These are phyloP conservation scores for Bergia sp. DNA, from an alignment of 92 coral and sea anemone species.

Conservation along the genomic window DNA sequence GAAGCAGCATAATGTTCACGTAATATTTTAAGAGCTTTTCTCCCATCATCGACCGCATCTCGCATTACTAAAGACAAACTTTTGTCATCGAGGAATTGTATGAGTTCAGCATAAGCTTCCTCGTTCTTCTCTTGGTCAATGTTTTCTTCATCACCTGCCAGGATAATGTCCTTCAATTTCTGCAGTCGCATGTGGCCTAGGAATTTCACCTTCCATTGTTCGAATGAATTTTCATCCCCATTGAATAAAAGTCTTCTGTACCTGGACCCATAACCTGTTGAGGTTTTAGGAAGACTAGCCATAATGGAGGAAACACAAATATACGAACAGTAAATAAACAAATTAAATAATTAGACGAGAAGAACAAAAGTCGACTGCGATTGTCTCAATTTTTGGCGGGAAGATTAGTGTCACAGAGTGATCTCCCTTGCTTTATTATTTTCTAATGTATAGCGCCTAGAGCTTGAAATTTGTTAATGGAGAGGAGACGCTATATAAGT, in stretches of 20 bases:
- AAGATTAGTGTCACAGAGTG: too few species aligned
- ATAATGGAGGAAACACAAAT: not conserved
- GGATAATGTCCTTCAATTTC: slow-evolving; percentile 45
- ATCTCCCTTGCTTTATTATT: too few species aligned
- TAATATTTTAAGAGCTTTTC: slow-evolving; percentile 37
- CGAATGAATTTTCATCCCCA: slow-evolving; percentile 60
- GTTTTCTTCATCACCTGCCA: slow-evolving; percentile 13
- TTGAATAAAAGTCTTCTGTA: slow-evolving; percentile 36
- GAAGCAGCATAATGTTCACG: slow-evolving; percentile 22
- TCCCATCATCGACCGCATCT: slow-evolving; percentile 53
- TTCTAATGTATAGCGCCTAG: too few species aligned
- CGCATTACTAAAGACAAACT: slow-evolving; percentile 43
- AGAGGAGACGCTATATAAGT: too few species aligned
- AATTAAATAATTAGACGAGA: too few species aligned
- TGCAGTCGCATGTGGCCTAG: slow-evolving; percentile 57
- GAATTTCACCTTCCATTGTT: slow-evolving; percentile 67
- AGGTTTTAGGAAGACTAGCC: not conserved
- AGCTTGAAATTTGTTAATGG: too few species aligned
- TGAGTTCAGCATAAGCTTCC: slow-evolving; percentile 49
- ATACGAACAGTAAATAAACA: too few species aligned
- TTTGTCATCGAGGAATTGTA: slow-evolving; percentile 44
- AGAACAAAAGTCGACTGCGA: too few species aligned
- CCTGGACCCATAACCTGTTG: slow-evolving; percentile 80
- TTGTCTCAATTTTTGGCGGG: too few species aligned
- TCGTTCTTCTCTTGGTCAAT: slow-evolving; percentile 12